Percentiles rank a stretch among this genome's conserved stretches.
Conservation (phyloP, 2,888 invertebrate genomes). For the Diplazon laetatorius region DNA sequence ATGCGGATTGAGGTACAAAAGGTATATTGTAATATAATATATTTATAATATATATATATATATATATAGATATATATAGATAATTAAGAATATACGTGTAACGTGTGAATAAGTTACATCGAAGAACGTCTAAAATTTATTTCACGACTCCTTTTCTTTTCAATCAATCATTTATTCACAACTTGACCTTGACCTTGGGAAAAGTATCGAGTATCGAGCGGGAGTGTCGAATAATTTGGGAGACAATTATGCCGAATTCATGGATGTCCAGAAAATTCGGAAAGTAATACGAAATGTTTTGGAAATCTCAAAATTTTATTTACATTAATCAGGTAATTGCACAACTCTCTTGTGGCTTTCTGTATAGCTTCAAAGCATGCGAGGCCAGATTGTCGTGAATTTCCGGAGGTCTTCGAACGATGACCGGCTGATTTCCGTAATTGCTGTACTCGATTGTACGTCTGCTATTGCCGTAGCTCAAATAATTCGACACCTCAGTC, state of each 20-base stretch:
- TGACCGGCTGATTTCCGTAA: slow-evolving; percentile 79
- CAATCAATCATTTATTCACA: slow-evolving; percentile 33
- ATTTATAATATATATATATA: slow-evolving; percentile 25
- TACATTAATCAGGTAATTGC: slow-evolving; percentile 69
- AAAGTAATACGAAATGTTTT: neutral
- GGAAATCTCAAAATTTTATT: slow-evolving; percentile 17
- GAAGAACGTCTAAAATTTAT: slow-evolving; percentile 31
- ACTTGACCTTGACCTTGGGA: slow-evolving; percentile 22
- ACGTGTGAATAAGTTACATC: slow-evolving; percentile 52
- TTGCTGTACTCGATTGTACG: slow-evolving; percentile 79
- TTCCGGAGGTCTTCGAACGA: slow-evolving; percentile 70
- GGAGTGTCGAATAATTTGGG: too few species aligned
- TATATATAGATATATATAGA: slow-evolving; percentile 35
- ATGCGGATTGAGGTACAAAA: slow-evolving; percentile 28
- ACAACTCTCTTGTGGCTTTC: slow-evolving; percentile 74
- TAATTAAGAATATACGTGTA: slow-evolving; percentile 35
- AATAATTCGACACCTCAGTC: slow-evolving; percentile 71
- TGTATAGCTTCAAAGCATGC: slow-evolving; percentile 70
- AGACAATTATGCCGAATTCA: too few species aligned
- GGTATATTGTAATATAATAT: slow-evolving; percentile 50
- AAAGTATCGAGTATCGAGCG: too few species aligned
- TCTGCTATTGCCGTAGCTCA: slow-evolving; percentile 79
- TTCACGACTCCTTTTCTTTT: too few species aligned
- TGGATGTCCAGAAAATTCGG: slow-evolving; percentile 4
- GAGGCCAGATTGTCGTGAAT: slow-evolving; percentile 60